Percentiles rank a stretch among this genome's conserved stretches.
These are phyloP conservation scores for Onychomys arenicola DNA, from an alignment of 2,797 vertebrate species.

Conservation along the genomic window DNA sequence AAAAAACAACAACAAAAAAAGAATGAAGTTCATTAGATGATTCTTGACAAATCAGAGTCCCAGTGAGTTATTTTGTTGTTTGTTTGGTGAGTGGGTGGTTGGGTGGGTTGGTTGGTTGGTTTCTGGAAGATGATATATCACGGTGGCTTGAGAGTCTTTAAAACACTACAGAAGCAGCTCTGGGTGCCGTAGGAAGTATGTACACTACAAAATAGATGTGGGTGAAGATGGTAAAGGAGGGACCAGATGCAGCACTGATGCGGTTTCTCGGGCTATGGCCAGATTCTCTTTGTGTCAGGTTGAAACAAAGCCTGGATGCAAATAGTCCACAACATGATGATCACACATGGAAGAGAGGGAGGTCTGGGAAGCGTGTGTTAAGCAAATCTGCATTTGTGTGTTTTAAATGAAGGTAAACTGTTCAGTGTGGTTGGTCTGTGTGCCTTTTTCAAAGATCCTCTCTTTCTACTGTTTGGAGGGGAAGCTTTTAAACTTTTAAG, in stretches of 20 bases:
- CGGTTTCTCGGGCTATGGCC: not conserved
- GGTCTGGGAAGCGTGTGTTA: not conserved
- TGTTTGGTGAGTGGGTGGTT: not conserved
- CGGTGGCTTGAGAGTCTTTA: constrained; percentile 25
- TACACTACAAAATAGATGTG: not conserved
- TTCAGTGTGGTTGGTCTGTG: not conserved
- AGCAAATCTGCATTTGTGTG: not conserved
- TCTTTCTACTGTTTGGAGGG: not conserved
- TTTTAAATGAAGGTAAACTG: constrained; percentile 33
- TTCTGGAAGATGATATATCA: constrained; percentile 9
- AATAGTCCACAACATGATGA: not conserved
- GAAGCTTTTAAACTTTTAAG: not conserved
- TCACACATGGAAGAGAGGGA: too few relatives aligned
- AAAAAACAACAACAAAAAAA: not conserved
- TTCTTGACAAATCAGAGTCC: constrained; percentile 36
- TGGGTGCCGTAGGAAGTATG: not conserved
- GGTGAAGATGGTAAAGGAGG: not conserved
- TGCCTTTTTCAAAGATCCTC: not conserved
- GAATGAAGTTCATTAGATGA: not conserved
- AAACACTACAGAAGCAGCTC: constrained; percentile 2
- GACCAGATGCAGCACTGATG: not conserved
- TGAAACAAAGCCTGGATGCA: not conserved
- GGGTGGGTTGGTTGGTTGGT: not conserved
- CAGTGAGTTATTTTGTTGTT: not conserved
- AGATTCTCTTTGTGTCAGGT: not conserved